Percentiles rank a stretch among this genome's conserved stretches.
Conservation (phyloP, 2,797 vertebrate species). For the Catharus ustulatus region DNA sequence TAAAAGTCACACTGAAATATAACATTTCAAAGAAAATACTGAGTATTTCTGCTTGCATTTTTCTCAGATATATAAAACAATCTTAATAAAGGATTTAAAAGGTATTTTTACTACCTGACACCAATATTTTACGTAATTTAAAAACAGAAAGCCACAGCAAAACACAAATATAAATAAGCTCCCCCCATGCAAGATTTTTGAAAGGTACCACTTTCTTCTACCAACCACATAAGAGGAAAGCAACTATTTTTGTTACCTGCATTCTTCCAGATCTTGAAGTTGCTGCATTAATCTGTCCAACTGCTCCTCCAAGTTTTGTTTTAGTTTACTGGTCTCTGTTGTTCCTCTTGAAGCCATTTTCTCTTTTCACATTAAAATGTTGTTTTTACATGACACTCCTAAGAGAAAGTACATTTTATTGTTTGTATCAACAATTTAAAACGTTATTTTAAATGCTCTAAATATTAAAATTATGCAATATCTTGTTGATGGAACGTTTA, state of each 20-base stretch:
- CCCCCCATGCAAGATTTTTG: background rate
- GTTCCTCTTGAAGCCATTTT: constrained; percentile 95
- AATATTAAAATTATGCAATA: fast-evolving
- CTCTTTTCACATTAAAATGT: constrained; percentile 36
- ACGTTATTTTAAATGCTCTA: background rate
- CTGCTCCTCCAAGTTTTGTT: constrained; percentile 97
- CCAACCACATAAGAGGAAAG: background rate
- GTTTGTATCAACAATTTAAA: background rate
- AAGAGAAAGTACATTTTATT: background rate
- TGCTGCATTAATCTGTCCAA: constrained; percentile 97
- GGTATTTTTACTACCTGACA: background rate
- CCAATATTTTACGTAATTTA: background rate
- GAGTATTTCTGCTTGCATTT: background rate
- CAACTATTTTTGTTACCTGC: constrained; percentile 82
- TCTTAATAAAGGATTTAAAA: background rate
- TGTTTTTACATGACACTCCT: constrained; percentile 41
- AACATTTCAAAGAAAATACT: background rate
- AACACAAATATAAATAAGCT: background rate
- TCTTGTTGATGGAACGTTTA: fast-evolving
- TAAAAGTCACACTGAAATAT: background rate
- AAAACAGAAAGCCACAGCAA: background rate
- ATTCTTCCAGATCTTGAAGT: constrained; percentile 95
- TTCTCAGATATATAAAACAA: background rate
- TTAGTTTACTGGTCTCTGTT: constrained; percentile 93
- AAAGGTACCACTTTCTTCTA: background rate